phyloP scores from a whole-genome alignment of 2,113 vertebrate species.

The Scytalopus superciliaris region DNA sequence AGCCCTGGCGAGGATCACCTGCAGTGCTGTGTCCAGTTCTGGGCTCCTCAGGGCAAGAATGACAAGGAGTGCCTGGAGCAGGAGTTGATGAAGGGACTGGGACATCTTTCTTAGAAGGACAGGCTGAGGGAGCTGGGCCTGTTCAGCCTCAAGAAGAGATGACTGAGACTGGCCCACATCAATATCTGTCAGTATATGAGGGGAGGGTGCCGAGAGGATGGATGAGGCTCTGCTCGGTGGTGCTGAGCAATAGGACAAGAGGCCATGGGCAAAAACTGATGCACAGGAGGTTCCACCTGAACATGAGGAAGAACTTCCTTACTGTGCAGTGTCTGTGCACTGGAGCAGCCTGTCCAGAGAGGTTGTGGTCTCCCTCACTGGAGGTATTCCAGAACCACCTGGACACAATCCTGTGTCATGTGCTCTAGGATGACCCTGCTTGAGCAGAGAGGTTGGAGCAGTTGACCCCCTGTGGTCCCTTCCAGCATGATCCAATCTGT shows the following conservation, averaged over 20 bases:
- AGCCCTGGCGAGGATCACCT: not conserved
- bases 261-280: not conserved
- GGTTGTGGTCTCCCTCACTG: not conserved
- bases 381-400: not conserved
- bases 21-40: not conserved
- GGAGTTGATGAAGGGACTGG: not conserved
- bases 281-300: not conserved
- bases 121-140: not conserved
- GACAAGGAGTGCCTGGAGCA: not conserved
- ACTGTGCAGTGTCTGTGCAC: not conserved
- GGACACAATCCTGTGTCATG: not conserved
- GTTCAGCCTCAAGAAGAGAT: not conserved
- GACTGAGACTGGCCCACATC: not conserved
- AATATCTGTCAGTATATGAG: not conserved
- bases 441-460: not conserved
- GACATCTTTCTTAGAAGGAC: not conserved
- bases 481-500: not conserved
- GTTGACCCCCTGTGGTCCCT: not conserved
- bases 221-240: not conserved
- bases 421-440: not conserved
- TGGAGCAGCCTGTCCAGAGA: not conserved
- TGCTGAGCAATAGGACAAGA: not conserved
- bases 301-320: not conserved
- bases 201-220: not conserved
- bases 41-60: not conserved